Base-by-base conservation (phyloP, 2,888 invertebrate species). In the Plagodis pulveraria region DNA sequence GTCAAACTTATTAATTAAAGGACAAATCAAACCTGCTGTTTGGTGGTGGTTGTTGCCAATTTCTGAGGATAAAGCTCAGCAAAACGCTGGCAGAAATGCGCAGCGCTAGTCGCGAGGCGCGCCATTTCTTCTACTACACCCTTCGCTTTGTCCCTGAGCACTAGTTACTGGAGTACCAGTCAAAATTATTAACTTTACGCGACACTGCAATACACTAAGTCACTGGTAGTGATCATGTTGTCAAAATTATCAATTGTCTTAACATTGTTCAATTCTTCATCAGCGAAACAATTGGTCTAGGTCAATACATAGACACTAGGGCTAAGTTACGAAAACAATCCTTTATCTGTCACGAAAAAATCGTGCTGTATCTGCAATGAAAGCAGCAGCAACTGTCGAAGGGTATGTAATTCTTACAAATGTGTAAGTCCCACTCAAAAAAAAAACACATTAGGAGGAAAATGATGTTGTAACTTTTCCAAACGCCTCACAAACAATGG, bases 31-130 rank as follows among this genome's bases (percentile, higher is more conserved):
- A 87, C 90, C 85, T 78, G 60, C 9, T 61, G 80, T 56, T 86
- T 87, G 32, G 77, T 78, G 0, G 80, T 68, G 56, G 88, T 66
- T 53, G 81, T 66, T 53, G 81, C 82, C 57, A 89, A 58, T 61
- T 87, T 90, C 59, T 85, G 84, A 10, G 91, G 91, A 58, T 91
- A 89, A 64, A 91, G 55, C 70, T 91, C 91, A 73, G 89, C 89
- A n/a, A 91, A 72, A 41, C 89, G 77, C 67, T 91, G 91, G 69
- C 84, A 91, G 58, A 91, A 76, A 38, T 90, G 89, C 5, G 84
- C 88, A 0, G 91, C 91, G 47, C 84, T 84, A 46, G 79, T 86
- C 32, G 91, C 88, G 33, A 91, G 56, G 0, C 88, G 81, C 12
- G 91, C 90, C 91, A 91, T 91, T 58, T 47, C 65, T 38, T 8